A percentile compares a stretch with the other conserved stretches of the same genome.
Conservation (phyloP, 1,140 invertebrate genomes). For the Papilio polytes region DNA sequence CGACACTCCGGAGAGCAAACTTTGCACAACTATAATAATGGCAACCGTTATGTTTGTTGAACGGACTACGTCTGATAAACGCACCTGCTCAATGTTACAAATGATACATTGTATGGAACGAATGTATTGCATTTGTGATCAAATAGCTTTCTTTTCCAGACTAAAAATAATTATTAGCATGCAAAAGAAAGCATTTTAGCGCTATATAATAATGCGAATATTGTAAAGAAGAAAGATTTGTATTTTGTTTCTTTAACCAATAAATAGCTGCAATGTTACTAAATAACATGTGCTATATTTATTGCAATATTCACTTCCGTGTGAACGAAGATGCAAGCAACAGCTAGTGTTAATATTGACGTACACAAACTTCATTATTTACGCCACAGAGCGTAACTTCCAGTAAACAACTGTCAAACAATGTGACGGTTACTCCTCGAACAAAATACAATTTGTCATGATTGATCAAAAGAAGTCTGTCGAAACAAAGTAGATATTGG, state of each 20-base stretch:
- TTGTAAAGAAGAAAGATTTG: no score
- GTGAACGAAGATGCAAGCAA: no score
- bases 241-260: no score
- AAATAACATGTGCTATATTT: no score
- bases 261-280: no score
- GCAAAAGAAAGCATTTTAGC: no score
- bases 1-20: conserved; percentile 53
- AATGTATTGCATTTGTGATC: neutral
- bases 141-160: neutral
- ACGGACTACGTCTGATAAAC: conserved; percentile 67
- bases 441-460: conserved; percentile 41
- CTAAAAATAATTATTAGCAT: no score
- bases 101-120: conserved; percentile 48
- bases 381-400: conserved; percentile 56
- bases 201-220: no score
- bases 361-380: conserved; percentile 66
- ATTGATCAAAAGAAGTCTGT: conserved; percentile 40
- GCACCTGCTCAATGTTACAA: conserved; percentile 69
- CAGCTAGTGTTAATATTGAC: conserved; percentile 51
- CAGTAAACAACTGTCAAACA: conserved; percentile 53
- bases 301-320: no score
- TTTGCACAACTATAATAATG: conserved; percentile 68
- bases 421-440: conserved; percentile 39
- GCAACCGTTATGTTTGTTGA: conserved; percentile 66
- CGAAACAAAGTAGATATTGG: conserved; percentile 23